phyloP scores from a whole-genome alignment of 2,888 invertebrate species.

The Diachrysia chrysitis region DNA sequence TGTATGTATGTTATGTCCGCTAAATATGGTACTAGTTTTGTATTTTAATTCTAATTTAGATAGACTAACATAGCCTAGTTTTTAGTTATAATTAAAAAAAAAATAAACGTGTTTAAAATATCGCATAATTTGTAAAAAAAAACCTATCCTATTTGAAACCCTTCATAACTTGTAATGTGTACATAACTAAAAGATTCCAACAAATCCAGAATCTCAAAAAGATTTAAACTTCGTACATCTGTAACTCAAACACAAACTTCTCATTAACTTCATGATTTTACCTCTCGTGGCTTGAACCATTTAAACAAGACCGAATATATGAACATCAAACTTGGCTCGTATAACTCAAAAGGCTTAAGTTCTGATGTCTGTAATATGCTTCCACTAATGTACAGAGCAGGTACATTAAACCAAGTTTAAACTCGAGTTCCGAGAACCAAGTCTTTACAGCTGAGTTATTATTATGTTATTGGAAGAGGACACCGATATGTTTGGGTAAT shows the following conservation, averaged over 20 bases:
- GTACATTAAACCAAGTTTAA: conserved; percentile 60
- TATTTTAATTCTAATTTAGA: too few species aligned
- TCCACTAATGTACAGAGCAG: conserved; percentile 55
- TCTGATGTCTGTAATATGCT: conserved; percentile 66
- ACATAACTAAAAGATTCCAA: conserved; percentile 12
- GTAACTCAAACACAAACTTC: conserved; percentile 21
- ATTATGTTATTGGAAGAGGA: conserved; percentile 40
- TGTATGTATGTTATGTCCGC: too few species aligned
- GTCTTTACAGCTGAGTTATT: conserved; percentile 22
- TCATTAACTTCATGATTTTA: conserved; percentile 18
- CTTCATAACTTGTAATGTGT: neutral
- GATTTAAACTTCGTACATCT: conserved; percentile 17
- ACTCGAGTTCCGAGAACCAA: conserved; percentile 38
- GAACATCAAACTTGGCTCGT: conserved; percentile 76
- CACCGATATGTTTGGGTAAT: conserved; percentile 24
- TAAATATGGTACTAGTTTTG: too few species aligned
- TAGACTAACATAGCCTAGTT: too few species aligned
- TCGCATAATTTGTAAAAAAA: too few species aligned
- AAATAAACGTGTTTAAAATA: too few species aligned
- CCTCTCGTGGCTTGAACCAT: conserved; percentile 50
- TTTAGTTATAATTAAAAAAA: too few species aligned
- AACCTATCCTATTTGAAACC: neutral
- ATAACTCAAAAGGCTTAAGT: conserved; percentile 75
- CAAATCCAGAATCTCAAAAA: conserved; percentile 22
- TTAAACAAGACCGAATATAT: conserved; percentile 61